Evolutionary conservation across 2,113 vertebrate species (phyloP), one percentile per base, ranked within the genome.

Genomic region (Triplophysa tibetana): DNA sequence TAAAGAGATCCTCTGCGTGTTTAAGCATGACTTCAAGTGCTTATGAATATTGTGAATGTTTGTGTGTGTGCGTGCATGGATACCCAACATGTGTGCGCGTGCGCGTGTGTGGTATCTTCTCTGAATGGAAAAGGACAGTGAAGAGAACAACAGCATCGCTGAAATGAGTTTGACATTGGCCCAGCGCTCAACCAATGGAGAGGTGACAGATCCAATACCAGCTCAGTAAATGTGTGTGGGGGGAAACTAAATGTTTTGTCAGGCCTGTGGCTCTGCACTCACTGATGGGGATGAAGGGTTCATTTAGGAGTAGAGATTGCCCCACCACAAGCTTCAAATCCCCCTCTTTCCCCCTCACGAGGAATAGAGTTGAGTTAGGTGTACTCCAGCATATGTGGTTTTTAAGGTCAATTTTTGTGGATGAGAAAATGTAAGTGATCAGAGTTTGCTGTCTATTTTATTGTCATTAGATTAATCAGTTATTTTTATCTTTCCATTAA

Each of bases 201-300:
- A n/a, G 88, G 85, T 91, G 90, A 89, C 89, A 87, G 86, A 90
- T 91, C 89, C 88, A 91, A 91, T 91, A 91, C 21, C 26, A 48
- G 58, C 43, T 8, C 16, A 24, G 52, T 69, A 64, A 17, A 29
- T 78, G 56, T 62, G 54, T 61, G 50, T 61, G 72, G 62, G 17
- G 64, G 88, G 84, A 76, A n/a, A 84, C 86, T 91, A 90, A 88
- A 89, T 85, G 89, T 88, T 89, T 88, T 88, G 87, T 90, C 86
- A 88, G 85, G 85, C 84, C 77, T 82, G 66, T 54, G 78, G 85
- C 86, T 82, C 60, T 60, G 60, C 60, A 29, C 56, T 75, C 62
- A 67, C 84, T 85, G 75, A 75, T 83, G 70, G 54, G 87, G 79
- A 86, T 89, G 82, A 90, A 86, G 68, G 82, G 87, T 90, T 85